These are phyloP conservation scores for Notarius quadriscutis DNA, from an alignment of 2,113 vertebrate species.

Conservation along the genomic window DNA sequence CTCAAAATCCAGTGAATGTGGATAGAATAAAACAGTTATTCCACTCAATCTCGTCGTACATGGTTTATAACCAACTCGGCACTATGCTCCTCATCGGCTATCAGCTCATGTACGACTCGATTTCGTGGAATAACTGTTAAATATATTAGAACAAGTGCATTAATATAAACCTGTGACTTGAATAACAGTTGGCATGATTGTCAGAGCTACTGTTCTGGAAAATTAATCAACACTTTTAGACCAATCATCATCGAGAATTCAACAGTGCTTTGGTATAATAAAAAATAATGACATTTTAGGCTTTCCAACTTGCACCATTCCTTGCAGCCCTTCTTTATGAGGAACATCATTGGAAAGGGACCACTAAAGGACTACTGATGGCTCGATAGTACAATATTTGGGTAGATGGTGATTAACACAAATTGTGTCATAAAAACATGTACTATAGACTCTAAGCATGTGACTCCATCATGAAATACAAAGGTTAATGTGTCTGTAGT, in stretches of 20 bases:
- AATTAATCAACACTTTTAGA: neutral
- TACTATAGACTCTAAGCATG: neutral
- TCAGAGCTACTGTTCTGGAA: neutral
- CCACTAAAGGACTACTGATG: neutral
- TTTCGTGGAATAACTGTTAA: too few relatives aligned
- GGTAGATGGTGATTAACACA: neutral
- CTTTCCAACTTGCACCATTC: neutral
- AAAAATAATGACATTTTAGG: neutral
- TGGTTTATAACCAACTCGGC: too few relatives aligned
- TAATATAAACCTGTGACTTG: neutral
- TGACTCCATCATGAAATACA: neutral
- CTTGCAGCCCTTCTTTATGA: neutral
- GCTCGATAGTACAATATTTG: neutral
- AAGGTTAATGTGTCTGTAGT: neutral
- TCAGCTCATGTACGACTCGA: too few relatives aligned
- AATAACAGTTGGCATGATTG: too few relatives aligned
- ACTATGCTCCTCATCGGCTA: too few relatives aligned
- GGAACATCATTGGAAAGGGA: neutral
- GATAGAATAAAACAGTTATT: too few relatives aligned
- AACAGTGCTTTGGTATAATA: neutral
- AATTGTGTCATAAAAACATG: neutral
- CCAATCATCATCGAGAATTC: neutral
- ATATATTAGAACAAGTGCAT: too few relatives aligned
- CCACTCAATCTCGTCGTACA: too few relatives aligned
- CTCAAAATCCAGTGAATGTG: too few relatives aligned